Evolutionary conservation across 2,113 vertebrate genomes (phyloP).

Genomic region (Orthonyx spaldingii): DNA sequence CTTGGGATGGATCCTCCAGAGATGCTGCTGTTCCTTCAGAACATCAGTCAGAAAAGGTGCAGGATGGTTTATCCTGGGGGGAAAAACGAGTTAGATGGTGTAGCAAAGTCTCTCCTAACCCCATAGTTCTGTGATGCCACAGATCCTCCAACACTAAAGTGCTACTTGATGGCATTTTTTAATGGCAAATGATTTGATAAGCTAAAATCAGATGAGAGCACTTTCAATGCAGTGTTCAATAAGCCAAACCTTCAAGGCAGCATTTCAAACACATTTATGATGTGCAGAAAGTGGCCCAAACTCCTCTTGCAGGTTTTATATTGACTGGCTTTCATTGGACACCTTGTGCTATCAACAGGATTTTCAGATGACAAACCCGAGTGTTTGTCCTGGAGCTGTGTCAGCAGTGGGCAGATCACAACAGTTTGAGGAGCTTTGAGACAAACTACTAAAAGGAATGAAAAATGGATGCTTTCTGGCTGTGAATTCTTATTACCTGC

Average conservation of each 20-base stretch:
- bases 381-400: not conserved
- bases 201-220: not conserved
- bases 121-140: not conserved
- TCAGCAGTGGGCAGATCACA: not conserved
- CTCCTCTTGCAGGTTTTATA: not conserved
- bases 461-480: not conserved
- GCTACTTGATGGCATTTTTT: not conserved
- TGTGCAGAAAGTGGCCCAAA: not conserved
- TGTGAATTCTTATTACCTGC: not conserved
- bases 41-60: not conserved
- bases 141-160: not conserved
- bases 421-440: not conserved
- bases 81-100: not conserved
- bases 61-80: not conserved
- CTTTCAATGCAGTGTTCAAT: not conserved
- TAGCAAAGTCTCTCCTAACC: not conserved
- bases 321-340: not conserved
- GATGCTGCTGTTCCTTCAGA: not conserved
- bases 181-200: not conserved
- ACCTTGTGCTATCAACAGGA: not conserved
- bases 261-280: not conserved
- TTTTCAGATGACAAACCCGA: not conserved
- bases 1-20: not conserved
- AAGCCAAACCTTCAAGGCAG: not conserved
- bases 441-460: not conserved